These are phyloP conservation scores for Patagioenas fasciata DNA, from an alignment of 2,113 vertebrate species.

Conservation along the genomic window DNA sequence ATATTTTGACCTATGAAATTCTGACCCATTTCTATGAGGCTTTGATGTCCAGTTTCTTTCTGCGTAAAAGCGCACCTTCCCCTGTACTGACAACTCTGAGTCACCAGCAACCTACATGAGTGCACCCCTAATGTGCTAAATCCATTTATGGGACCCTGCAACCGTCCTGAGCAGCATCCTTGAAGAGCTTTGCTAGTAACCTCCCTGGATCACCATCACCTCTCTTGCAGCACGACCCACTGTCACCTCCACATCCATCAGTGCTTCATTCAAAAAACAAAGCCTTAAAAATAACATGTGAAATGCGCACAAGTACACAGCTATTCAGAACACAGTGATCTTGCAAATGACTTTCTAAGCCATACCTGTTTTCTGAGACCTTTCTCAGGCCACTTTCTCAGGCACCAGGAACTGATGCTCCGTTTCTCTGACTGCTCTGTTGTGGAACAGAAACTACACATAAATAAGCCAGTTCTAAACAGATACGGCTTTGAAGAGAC, in stretches of 20 bases:
- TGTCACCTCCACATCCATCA: not conserved
- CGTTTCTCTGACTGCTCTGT: conserved; percentile 42
- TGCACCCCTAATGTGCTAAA: not conserved
- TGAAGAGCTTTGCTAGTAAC: not conserved
- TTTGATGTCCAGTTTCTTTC: not conserved
- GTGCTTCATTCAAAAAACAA: not conserved
- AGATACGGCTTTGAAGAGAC: conserved; percentile 63
- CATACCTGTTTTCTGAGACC: conserved; percentile 42
- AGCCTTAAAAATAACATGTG: not conserved
- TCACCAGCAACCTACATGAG: not conserved
- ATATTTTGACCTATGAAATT: not conserved
- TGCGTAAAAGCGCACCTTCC: not conserved
- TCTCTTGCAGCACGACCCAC: not conserved
- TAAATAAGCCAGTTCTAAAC: conserved; percentile 62
- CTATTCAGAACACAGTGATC: not conserved
- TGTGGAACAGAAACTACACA: conserved; percentile 30
- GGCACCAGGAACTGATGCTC: conserved; percentile 28
- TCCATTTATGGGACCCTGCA: not conserved
- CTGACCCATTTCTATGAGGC: not conserved
- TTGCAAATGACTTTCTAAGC: not conserved
- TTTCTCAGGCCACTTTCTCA: conserved; percentile 51
- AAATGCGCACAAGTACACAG: not conserved
- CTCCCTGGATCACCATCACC: not conserved
- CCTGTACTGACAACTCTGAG: not conserved
- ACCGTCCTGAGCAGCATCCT: not conserved